A percentile compares a stretch with the other conserved stretches of the same genome.
Evolutionary conservation across 2,888 invertebrate genomes (phyloP).

Genomic region (Octodonta nipae): DNA sequence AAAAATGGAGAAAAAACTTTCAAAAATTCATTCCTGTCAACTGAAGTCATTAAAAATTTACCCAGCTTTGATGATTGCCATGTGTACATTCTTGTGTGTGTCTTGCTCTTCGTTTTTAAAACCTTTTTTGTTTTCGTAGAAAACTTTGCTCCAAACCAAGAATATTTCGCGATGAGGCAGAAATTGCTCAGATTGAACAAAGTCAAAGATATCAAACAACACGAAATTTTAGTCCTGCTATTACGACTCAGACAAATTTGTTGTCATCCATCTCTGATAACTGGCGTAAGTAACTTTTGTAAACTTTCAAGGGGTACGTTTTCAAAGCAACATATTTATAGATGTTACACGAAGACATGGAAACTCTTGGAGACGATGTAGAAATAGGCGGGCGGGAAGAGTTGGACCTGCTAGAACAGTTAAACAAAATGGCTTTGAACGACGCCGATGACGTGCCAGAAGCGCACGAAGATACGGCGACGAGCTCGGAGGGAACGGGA

Average conservation of each 20-base stretch:
- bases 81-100: no score
- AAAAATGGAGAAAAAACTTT: no score
- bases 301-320: no score
- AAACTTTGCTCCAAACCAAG: constrained; percentile 31
- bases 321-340: constrained; percentile 21
- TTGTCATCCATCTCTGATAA: constrained; percentile 76
- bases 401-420: constrained; percentile 48
- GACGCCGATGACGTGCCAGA: not conserved
- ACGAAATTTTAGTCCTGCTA: constrained; percentile 64
- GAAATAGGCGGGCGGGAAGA: no score
- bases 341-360: constrained; percentile 40
- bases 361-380: no score
- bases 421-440: constrained; percentile 46
- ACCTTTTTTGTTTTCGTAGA: constrained; percentile 8
- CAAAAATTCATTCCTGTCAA: no score
- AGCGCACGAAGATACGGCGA: constrained; percentile 11
- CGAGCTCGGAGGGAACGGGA: constrained; percentile 31
- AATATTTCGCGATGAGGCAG: constrained; percentile 50
- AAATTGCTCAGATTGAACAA: constrained; percentile 48
- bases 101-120: no score
- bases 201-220: constrained; percentile 37
- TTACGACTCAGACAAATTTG: constrained; percentile 78
- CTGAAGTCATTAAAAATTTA: no score
- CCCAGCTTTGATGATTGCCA: no score
- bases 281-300: constrained; percentile 34